A percentile compares a stretch with the other conserved stretches of the same genome.
Conservation (phyloP, 2,113 vertebrate species). For the Nematolebias whitei region DNA sequence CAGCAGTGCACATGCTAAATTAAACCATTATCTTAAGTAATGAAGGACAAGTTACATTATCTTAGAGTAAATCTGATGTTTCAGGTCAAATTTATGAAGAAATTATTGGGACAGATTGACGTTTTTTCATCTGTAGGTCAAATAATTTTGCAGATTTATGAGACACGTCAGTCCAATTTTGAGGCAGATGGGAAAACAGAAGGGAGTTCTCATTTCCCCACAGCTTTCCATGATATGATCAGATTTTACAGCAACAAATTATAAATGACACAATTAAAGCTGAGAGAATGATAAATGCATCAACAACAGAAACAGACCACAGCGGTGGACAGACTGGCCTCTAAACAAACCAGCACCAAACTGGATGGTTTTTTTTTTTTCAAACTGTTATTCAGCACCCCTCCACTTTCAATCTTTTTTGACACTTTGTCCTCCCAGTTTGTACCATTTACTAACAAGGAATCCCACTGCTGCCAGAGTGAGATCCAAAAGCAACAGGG, state of each 20-base stretch:
- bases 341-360: no score
- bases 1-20: no score
- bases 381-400: no score
- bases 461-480: background rate
- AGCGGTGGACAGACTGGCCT: no score
- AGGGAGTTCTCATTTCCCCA: background rate
- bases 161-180: background rate
- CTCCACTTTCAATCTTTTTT: background rate
- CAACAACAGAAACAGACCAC: background rate
- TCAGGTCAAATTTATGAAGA: background rate
- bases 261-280: background rate
- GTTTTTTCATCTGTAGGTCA: background rate
- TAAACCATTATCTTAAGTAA: no score
- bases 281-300: no score
- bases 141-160: slow-evolving; percentile 1
- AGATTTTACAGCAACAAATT: background rate
- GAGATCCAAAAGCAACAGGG: background rate
- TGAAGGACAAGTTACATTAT: no score
- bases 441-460: background rate
- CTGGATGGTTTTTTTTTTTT: no score
- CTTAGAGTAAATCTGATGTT: no score
- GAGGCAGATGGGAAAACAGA: background rate
- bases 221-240: background rate
- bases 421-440: background rate
- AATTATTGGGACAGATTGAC: background rate